Base-by-base conservation (phyloP, 23 tunicate genomes). In the Trididemnum nubilum region DNA sequence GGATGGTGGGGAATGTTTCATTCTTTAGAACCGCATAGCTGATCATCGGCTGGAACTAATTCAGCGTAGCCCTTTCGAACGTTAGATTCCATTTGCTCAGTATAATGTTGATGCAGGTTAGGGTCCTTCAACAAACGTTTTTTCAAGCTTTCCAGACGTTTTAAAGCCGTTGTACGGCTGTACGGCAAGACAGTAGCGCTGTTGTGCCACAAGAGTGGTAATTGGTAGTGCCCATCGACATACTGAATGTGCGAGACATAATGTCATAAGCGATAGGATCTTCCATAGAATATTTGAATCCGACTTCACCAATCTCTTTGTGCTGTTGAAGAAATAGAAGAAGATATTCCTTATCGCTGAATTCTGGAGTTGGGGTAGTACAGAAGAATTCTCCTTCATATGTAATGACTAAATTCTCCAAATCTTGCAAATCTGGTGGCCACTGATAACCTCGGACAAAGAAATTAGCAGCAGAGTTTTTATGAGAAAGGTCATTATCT, bases 221-320 rank as follows among this genome's bases (percentile, higher is more conserved):
- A n/a, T 61, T 61, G 29, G 67, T 61, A 61, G 29, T 61, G 67
- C 18, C 67, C 67, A n/a, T 61, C 29, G 26, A 21, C 67, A n/a
- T 24, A 61, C 26, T 26, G 5, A 61, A 26, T 61, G 5, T 23
- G 26, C 29, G 67, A 12, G n/a, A 22, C 67, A 24, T 24, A 12
- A 24, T 4, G 67, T 61, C 67, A 24, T 61, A 61, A 3, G 26
- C 67, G n/a, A 61, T 61, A 5, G 67, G 67, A 26, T 61, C 67
- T n/a, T 61, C 67, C 67, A 61, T 61, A 21, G 67, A 61, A 24
- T 61, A 61, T 5, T 21, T 61, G 26, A 61, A n/a, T 61, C 26
- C 25, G 26, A 61, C 18, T 26, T 61, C 5, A 12, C 3, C 26
- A 5, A 61, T 61, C 67, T 61, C 29, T 15, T n/a, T 5, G 22